phyloP scores from a whole-genome alignment of 2,888 invertebrate species.

The Nycteola revayana region DNA sequence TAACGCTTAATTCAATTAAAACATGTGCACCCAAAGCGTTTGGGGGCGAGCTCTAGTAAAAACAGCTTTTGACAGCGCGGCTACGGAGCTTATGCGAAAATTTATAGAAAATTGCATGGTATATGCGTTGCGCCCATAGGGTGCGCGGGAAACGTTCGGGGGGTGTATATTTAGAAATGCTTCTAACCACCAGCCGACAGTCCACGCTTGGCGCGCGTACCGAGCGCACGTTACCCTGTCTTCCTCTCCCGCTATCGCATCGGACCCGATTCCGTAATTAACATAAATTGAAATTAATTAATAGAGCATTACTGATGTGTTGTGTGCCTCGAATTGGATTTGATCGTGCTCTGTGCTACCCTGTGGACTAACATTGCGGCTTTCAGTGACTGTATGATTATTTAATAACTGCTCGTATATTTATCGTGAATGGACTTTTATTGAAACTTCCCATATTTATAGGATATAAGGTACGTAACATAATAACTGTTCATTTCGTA shows the following conservation, averaged over 20 bases:
- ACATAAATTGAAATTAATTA: conserved; percentile 62
- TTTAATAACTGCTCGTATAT: conserved; percentile 38
- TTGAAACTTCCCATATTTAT: conserved; percentile 42
- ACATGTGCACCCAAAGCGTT: conserved; percentile 47
- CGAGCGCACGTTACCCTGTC: conserved; percentile 52
- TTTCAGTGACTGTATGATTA: conserved; percentile 44
- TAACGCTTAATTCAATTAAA: conserved; percentile 71
- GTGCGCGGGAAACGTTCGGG: conserved; percentile 65
- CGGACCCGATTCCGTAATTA: conserved; percentile 62
- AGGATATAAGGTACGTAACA: conserved; percentile 56
- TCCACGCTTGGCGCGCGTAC: conserved; percentile 59
- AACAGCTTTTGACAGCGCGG: conserved; percentile 78
- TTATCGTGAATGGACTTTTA: conserved; percentile 51
- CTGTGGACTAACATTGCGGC: conserved; percentile 38
- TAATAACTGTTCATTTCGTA: conserved; percentile 20
- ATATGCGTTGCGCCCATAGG: conserved; percentile 66
- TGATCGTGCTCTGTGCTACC: conserved; percentile 50
- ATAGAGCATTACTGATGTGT: conserved; percentile 49
- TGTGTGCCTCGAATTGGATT: conserved; percentile 68
- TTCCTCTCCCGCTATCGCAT: conserved; percentile 38
- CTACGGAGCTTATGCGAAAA: conserved; percentile 76
- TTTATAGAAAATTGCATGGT: conserved; percentile 80
- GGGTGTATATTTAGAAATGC: conserved; percentile 79
- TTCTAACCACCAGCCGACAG: conserved; percentile 58
- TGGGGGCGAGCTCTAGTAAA: conserved; percentile 56